Percentiles rank a stretch among this genome's conserved stretches.
phyloP scores from a whole-genome alignment of 2,113 vertebrate species.

The Malurus cyaneus region DNA sequence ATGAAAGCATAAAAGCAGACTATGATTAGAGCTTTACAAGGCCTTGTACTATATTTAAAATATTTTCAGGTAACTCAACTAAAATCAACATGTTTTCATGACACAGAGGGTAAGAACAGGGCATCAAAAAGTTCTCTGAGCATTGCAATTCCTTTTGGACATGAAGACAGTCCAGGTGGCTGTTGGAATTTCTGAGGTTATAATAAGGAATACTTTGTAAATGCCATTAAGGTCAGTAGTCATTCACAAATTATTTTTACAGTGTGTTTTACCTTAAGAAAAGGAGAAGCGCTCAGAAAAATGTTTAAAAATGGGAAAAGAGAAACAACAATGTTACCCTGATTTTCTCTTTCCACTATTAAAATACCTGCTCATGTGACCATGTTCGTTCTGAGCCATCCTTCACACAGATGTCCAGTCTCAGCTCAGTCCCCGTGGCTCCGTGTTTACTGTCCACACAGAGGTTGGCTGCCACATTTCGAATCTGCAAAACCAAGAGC shows the following conservation, averaged over 20 bases:
- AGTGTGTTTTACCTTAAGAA: not conserved
- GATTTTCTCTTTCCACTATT: not conserved
- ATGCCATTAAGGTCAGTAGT: not conserved
- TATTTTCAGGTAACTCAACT: not conserved
- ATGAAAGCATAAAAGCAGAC: not conserved
- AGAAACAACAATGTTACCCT: not conserved
- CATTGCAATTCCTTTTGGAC: not conserved
- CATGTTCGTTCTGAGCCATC: constrained; percentile 87
- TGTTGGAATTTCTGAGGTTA: not conserved
- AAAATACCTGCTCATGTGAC: constrained; percentile 88
- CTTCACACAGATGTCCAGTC: constrained; percentile 85
- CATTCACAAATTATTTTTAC: not conserved
- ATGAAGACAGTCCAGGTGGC: not conserved
- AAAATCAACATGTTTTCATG: not conserved
- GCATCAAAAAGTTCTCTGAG: not conserved
- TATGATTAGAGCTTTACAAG: not conserved
- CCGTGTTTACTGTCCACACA: constrained; percentile 89
- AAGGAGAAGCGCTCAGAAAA: not conserved
- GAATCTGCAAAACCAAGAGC: constrained; percentile 76
- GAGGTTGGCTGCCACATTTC: constrained; percentile 81
- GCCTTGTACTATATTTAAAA: not conserved
- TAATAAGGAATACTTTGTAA: not conserved
- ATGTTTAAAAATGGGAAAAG: not conserved
- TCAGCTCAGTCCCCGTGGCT: constrained; percentile 82
- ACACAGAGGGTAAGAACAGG: not conserved